Evolutionary conservation across 2,797 vertebrate genomes (phyloP).

Genomic region (Emydoidea blandingii): DNA sequence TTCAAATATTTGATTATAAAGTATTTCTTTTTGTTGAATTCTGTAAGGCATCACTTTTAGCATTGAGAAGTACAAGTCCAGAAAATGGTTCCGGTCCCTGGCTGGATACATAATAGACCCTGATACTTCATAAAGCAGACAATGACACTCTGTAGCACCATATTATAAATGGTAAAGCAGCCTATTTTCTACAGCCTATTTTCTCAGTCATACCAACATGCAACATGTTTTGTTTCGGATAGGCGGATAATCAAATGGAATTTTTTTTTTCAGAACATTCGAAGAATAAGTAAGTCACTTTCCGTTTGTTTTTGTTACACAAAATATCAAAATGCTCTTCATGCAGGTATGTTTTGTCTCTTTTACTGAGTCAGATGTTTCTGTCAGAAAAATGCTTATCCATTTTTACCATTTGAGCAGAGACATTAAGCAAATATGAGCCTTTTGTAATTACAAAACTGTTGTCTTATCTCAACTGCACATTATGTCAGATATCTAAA

Average conservation of each 20-base stretch:
- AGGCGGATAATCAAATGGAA: constrained; percentile 25
- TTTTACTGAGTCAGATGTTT: constrained; percentile 68
- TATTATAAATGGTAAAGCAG: constrained; percentile 52
- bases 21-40: constrained; percentile 61
- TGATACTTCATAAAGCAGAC: constrained; percentile 67
- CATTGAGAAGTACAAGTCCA: constrained; percentile 46
- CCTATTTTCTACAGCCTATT: neutral
- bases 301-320: constrained; percentile 64
- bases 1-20: constrained; percentile 64
- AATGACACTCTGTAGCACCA: constrained; percentile 62
- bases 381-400: constrained; percentile 25
- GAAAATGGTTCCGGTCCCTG: constrained; percentile 55
- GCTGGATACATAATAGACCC: constrained; percentile 71
- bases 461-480: constrained; percentile 41
- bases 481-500: neutral
- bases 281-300: constrained; percentile 14
- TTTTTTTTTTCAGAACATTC: neutral
- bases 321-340: constrained; percentile 3
- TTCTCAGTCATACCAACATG: neutral
- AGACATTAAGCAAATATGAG: constrained; percentile 31
- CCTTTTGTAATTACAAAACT: constrained; percentile 36
- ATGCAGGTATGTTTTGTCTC: neutral
- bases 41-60: constrained; percentile 56
- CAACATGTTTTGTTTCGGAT: constrained; percentile 49
- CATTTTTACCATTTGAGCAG: constrained; percentile 18